Evolutionary conservation across 2,888 invertebrate species (phyloP).

Genomic region (Cinara cedri): DNA sequence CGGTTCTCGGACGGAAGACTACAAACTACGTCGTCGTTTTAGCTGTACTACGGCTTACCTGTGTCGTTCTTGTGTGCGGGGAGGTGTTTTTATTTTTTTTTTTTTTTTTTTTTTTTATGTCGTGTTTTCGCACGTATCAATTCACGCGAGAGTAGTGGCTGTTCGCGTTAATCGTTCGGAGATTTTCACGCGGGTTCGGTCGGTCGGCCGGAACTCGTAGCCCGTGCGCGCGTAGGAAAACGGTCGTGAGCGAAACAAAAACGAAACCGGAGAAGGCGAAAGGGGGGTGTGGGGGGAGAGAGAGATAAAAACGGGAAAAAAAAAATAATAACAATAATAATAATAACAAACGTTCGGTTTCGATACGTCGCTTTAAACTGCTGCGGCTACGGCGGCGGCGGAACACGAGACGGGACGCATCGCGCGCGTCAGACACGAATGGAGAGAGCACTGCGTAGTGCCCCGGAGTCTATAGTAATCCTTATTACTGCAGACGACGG

Average conservation of each 20-base stretch:
- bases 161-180: no score
- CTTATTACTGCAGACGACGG: neutral
- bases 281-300: no score
- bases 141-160: no score
- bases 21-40: no score
- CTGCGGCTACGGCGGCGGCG: neutral
- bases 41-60: no score
- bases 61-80: no score
- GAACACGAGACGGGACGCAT: constrained; percentile 32
- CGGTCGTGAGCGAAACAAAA: neutral
- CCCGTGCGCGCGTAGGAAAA: neutral
- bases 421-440: constrained; percentile 38
- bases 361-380: neutral
- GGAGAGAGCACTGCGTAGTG: constrained; percentile 5
- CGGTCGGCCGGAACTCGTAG: neutral
- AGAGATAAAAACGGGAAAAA: neutral
- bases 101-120: neutral
- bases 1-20: no score
- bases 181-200: no score
- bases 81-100: neutral
- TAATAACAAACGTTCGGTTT: neutral
- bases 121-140: no score
- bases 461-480: no score
- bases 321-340: neutral
- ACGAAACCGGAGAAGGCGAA: no score